Conservation (phyloP, 2,797 vertebrate genomes). For the Rallus crepitans region DNA sequence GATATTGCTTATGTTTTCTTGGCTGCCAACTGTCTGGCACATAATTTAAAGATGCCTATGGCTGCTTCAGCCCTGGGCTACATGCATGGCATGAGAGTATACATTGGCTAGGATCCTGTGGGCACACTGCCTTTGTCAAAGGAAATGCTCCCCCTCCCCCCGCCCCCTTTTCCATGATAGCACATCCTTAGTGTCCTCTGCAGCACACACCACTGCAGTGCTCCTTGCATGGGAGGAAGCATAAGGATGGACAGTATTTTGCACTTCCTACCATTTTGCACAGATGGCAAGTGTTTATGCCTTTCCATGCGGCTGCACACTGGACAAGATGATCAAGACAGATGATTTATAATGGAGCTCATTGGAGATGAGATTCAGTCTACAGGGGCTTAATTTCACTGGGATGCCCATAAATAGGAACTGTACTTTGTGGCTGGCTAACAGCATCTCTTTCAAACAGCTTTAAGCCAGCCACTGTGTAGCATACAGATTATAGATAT, state of each 20-base stretch:
- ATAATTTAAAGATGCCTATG: background rate
- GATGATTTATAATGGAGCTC: conserved; percentile 57
- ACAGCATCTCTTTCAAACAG: background rate
- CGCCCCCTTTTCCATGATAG: background rate
- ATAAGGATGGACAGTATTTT: conserved; percentile 3
- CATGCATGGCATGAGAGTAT: background rate
- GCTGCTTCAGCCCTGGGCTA: background rate
- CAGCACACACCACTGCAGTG: background rate
- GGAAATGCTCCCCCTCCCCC: background rate
- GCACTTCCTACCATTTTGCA: conserved; percentile 36
- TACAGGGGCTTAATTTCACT: conserved; percentile 31
- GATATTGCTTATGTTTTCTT: conserved; percentile 10
- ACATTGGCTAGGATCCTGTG: background rate
- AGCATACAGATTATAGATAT: background rate
- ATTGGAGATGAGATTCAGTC: conserved; percentile 2
- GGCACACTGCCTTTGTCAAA: background rate
- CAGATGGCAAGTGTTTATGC: conserved; percentile 64
- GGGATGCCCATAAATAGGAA: background rate
- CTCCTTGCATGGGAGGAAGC: background rate
- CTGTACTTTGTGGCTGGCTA: background rate
- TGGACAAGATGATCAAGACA: conserved; percentile 53
- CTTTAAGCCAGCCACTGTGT: background rate
- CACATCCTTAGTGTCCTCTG: background rate
- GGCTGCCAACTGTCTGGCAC: background rate
- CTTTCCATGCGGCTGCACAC: conserved; percentile 38